These are phyloP conservation scores for Carollia perspicillata DNA, from an alignment of 2,113 vertebrate genomes.

Conservation along the genomic window DNA sequence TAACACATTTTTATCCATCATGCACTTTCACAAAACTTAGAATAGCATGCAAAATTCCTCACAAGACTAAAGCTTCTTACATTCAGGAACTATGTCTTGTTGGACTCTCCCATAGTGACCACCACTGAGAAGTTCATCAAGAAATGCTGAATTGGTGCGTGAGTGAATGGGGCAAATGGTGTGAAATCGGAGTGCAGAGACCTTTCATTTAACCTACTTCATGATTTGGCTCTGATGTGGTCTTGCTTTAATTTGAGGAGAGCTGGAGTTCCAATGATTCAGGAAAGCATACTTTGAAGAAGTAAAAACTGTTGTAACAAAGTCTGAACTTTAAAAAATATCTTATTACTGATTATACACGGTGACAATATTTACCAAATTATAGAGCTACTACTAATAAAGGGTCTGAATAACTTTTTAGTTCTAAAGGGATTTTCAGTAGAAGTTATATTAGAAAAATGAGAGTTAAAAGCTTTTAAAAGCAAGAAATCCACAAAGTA, in stretches of 20 bases:
- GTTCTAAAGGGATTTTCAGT: background rate
- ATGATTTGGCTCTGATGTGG: background rate
- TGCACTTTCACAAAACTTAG: background rate
- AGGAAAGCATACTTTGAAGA: background rate
- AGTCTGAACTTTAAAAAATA: constrained; percentile 4
- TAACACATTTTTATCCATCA: background rate
- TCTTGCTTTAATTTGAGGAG: background rate
- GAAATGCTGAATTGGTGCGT: background rate
- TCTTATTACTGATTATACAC: background rate
- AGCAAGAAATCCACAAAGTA: background rate
- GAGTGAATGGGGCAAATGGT: background rate
- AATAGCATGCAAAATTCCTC: background rate
- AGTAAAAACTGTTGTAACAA: background rate
- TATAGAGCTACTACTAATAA: background rate
- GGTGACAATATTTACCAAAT: background rate
- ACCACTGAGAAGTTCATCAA: background rate
- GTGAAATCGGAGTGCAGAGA: background rate
- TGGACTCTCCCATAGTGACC: background rate
- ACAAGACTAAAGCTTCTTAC: background rate
- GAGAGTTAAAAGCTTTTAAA: background rate
- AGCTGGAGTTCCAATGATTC: background rate
- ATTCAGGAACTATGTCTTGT: background rate
- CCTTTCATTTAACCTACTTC: background rate
- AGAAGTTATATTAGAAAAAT: background rate
- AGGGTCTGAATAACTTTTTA: background rate